Conservation (phyloP, 1,140 invertebrate species). For the Caenorhabditis brenneri region DNA sequence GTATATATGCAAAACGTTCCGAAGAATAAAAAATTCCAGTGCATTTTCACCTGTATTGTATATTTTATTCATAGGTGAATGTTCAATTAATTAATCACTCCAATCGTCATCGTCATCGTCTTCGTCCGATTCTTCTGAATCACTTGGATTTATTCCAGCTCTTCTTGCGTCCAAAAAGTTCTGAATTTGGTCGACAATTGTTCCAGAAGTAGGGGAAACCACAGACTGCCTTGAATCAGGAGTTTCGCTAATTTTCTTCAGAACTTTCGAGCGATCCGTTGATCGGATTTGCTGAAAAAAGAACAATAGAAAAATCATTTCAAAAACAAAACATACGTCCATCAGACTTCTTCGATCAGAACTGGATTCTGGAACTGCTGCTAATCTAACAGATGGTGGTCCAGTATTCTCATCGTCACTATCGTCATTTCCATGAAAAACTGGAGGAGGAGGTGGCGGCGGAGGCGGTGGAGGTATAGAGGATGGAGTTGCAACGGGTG, state of each 20-base stretch:
- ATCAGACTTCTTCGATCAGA: constrained; percentile 9
- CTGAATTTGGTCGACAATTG: constrained; percentile 21
- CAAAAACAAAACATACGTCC: neutral
- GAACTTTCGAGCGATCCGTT: neutral
- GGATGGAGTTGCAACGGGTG: neutral
- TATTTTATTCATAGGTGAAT: neutral
- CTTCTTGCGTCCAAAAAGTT: neutral
- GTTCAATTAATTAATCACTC: neutral
- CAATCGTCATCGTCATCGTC: constrained; percentile 10
- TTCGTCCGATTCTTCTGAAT: constrained; percentile 12
- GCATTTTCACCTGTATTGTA: too few relatives aligned
- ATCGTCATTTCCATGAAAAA: neutral
- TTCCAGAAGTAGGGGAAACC: neutral
- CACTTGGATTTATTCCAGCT: neutral
- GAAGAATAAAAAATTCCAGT: too few relatives aligned
- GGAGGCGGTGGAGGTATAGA: neutral
- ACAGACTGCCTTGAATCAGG: neutral
- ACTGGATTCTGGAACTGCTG: neutral
- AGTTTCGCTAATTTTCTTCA: neutral
- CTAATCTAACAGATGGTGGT: neutral
- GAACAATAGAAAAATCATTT: neutral
- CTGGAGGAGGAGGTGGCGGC: neutral
- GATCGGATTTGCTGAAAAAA: neutral
- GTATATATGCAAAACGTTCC: too few relatives aligned
- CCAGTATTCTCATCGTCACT: neutral